Conservation (phyloP, 2,113 vertebrate species). For the Cairina moschata region DNA sequence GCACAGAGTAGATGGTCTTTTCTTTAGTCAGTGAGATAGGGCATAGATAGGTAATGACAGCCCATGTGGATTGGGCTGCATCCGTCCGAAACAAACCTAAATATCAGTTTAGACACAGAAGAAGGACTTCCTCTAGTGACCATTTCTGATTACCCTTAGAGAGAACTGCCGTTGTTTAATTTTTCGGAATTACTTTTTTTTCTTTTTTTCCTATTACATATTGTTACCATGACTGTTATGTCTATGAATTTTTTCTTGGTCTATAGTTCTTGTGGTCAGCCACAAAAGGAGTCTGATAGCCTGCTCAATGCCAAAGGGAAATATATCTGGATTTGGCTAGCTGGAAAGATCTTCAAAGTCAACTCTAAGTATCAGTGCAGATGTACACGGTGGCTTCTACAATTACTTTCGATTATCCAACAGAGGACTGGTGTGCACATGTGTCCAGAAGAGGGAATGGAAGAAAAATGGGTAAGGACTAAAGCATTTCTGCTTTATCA, state of each 20-base stretch:
- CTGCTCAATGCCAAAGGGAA: neutral
- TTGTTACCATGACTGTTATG: neutral
- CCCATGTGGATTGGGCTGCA: rapidly evolving
- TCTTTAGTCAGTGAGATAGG: neutral
- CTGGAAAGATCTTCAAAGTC: neutral
- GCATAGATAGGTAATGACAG: neutral
- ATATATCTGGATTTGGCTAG: neutral
- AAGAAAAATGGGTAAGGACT: neutral
- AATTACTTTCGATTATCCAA: neutral
- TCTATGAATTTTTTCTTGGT: neutral
- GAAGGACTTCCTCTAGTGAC: neutral
- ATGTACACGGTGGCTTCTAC: neutral
- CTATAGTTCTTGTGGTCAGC: neutral
- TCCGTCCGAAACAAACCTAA: neutral
- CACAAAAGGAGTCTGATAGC: neutral
- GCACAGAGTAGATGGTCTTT: neutral
- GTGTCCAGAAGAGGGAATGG: neutral
- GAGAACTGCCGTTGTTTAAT: neutral
- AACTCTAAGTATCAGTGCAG: neutral
- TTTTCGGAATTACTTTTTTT: neutral
- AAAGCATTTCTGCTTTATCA: neutral
- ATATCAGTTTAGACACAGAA: neutral
- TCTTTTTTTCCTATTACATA: neutral
- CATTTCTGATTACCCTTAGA: neutral
- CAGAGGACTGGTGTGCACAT: neutral